Evolutionary conservation across 2,888 invertebrate genomes (phyloP).

Genomic region (Himalopsyche japonica): DNA sequence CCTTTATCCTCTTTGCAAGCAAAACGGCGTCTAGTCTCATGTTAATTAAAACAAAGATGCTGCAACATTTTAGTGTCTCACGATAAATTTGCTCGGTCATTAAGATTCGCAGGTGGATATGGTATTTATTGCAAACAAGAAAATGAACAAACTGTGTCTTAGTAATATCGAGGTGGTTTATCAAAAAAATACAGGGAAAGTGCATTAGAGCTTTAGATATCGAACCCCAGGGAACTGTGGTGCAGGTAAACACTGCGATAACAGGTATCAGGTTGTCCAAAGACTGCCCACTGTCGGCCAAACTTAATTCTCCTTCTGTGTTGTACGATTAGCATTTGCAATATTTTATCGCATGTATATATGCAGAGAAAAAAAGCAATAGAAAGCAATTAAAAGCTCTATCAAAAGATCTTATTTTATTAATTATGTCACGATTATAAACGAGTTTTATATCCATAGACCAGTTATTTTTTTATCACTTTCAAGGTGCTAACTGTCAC

Average conservation of each 20-base stretch:
- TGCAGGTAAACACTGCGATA: conserved; percentile 11
- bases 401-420: too few relatives aligned
- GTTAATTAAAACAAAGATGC: neutral
- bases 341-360: too few relatives aligned
- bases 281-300: neutral
- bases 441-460: too few relatives aligned
- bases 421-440: too few relatives aligned
- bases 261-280: conserved; percentile 10
- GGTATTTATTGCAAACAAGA: neutral
- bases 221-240: neutral
- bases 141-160: neutral
- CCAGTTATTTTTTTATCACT: too few relatives aligned
- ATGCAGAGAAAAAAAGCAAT: too few relatives aligned
- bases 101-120: conserved; percentile 12
- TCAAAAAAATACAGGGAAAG: conserved; percentile 36
- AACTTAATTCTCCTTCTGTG: neutral
- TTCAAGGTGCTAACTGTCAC: too few relatives aligned
- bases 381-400: too few relatives aligned
- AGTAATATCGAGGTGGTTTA: conserved; percentile 15
- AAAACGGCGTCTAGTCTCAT: neutral
- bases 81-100: neutral
- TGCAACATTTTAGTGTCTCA: neutral
- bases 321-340: too few relatives aligned
- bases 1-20: neutral
- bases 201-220: conserved; percentile 34